Base-by-base conservation (phyloP, 2,797 vertebrate species). In the Falco biarmicus region DNA sequence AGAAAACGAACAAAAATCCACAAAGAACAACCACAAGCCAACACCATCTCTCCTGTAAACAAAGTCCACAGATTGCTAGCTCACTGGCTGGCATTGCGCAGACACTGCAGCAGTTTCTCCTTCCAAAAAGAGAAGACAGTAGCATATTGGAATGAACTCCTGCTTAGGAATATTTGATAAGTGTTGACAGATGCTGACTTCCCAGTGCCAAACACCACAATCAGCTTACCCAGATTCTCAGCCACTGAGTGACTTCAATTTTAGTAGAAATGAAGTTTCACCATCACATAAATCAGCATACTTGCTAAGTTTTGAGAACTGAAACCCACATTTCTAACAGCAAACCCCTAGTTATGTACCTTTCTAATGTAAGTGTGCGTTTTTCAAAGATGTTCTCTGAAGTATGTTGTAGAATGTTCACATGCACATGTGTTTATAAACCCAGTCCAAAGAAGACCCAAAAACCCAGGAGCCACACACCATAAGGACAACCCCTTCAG, bases 121-220 rank as follows among this genome's bases (percentile, higher is more conserved):
- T 96, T 95, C 87, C 89, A 96, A 95, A 95, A 86, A 2, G 65
- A 96, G 51, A 50, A 91, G 69, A 73, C 76, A 68, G 41, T 57
- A 94, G 84, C 79, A 77, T 74, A 74, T 17, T 87, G 65, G 73
- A 96, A 75, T 0, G 6, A 94, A 75, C 45, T 83, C 54, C 53
- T 81, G 69, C 69, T 91, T 69, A 51, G 82, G 76, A 95, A 96
- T 91, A 91, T 91, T 95, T 95, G 59, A 69, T 80, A 77, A 93
- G 5, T 39, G 79, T 91, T 76, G 93, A 94, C 95, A 95, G 94
- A 95, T 95, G 89, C 79, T 90, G 93, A 85, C 63, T 88, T 89
- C 81, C 76, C 64, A 69, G 83, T 84, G 79, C 85, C 94, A 93
- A 76, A 84, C 34, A 81, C 61, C 39, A 29, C 25, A 53, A 83